Evolutionary conservation across 2,888 invertebrate genomes (phyloP), one percentile per base, ranked within the genome.

Genomic region (Pterostichus madidus): DNA sequence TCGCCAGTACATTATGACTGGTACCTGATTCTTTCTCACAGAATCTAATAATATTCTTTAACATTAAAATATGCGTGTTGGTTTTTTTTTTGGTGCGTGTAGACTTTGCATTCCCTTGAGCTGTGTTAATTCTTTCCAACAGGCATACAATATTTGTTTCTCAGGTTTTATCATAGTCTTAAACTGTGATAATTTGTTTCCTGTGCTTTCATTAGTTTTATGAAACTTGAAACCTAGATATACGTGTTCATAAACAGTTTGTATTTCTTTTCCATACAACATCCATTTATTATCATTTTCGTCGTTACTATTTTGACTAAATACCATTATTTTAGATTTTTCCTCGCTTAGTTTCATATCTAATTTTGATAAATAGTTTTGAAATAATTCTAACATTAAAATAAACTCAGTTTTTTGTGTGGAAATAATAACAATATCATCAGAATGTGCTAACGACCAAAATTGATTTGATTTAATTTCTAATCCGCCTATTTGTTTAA

Each of bases 281-380:
- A 39, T 6, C 8, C 7, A 39, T 39, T 39, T 39, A 39, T 39
- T 5, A 39, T 31, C 13, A 0, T 59, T 8, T 31, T 59, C 59
- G 15, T 56, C 5, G 10, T 7, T 56, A 15, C 15, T 17, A 11
- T 59, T 11, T 59, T 31, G 24, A 11, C 31, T 31, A 31, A 59
- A 59, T 31, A 59, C 17, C 24, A 59, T 11, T 1, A 59, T n/a
- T 59, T 59, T 59, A 5, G 31, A 59, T 59, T 59, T 59, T 8
- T 8, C 17, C 11, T 10, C 24, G 11, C 31, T 8, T 31, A 59
- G 8, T n/a, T 59, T 59, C 31, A 59, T 8, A 11, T 59, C 31
- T 59, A 24, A 24, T 0, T 8, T 59, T 31, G 5, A 5, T 31
- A 59, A 31, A 59, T 59, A 59, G 10, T n/a, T 11, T 1, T 59